Conservation (phyloP, 2,113 vertebrate species). For the Serinus canaria region DNA sequence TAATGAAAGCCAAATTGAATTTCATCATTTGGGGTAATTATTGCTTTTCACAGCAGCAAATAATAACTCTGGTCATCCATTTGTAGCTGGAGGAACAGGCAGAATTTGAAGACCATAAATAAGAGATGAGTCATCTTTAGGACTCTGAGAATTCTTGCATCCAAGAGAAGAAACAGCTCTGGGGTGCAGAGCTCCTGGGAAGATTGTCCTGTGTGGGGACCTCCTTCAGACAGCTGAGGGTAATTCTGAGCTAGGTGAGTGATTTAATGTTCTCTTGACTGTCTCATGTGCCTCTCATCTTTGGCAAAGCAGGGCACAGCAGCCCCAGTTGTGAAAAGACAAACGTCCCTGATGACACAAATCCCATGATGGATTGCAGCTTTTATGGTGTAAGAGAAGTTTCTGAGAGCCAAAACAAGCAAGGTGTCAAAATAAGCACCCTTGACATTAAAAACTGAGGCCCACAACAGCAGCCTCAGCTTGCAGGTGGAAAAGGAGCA, state of each 20-base stretch:
- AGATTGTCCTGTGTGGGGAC: neutral
- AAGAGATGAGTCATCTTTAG: constrained; percentile 11
- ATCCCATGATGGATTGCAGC: neutral
- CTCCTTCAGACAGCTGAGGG: neutral
- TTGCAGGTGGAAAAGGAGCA: neutral
- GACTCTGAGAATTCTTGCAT: neutral
- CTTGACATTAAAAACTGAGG: neutral
- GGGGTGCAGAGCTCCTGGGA: neutral
- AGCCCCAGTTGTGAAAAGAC: neutral
- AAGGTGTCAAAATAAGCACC: neutral
- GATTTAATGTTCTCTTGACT: neutral
- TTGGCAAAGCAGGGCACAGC: neutral
- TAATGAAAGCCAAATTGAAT: constrained; percentile 41
- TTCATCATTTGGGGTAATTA: constrained; percentile 34
- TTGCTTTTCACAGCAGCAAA: constrained; percentile 23
- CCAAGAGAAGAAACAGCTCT: neutral
- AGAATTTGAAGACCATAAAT: neutral
- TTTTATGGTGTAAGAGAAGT: neutral
- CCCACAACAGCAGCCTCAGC: neutral
- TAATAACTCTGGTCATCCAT: constrained; percentile 28
- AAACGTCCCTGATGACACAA: neutral
- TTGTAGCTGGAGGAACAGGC: neutral
- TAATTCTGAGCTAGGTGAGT: neutral
- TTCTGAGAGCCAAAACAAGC: neutral
- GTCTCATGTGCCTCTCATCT: neutral